Evolutionary conservation across 2,888 invertebrate genomes (phyloP).

Genomic region (Cabera pusaria): DNA sequence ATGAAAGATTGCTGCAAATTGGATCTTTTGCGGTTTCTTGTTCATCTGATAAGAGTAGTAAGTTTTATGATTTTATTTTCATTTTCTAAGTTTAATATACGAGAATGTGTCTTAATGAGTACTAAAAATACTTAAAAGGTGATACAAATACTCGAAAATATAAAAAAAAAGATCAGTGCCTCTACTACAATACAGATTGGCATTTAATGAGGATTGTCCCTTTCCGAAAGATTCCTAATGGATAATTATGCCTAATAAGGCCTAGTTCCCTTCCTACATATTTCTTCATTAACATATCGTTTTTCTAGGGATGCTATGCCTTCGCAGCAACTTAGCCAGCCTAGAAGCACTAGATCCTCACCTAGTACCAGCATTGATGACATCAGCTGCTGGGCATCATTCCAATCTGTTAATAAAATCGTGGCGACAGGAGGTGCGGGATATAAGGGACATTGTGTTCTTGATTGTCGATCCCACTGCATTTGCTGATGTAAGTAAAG

Average conservation of each 20-base stretch:
- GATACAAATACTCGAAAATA: too few species aligned
- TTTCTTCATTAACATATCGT: too few species aligned
- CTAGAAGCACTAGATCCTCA: constrained; percentile 87
- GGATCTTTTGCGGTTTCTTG: constrained; percentile 87
- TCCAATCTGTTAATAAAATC: constrained; percentile 77
- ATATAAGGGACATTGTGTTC: constrained; percentile 83
- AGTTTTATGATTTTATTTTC: too few species aligned
- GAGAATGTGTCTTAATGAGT: too few species aligned
- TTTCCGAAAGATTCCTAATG: too few species aligned
- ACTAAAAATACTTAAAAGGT: too few species aligned
- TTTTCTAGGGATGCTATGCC: constrained; percentile 81
- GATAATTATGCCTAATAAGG: too few species aligned
- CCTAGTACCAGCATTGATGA: constrained; percentile 84
- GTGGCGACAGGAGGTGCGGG: constrained; percentile 84
- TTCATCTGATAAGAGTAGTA: constrained; percentile 70
- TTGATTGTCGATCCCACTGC: constrained; percentile 87
- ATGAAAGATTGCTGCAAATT: constrained; percentile 87
- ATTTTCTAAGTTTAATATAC: too few species aligned
- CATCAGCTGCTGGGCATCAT: constrained; percentile 76
- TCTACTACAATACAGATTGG: too few species aligned
- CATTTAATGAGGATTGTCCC: too few species aligned
- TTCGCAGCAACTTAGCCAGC: constrained; percentile 86
- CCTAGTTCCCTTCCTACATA: too few species aligned
- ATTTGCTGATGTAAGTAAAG: constrained; percentile 83
- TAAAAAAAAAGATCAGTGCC: too few species aligned